A percentile compares a stretch with the other conserved stretches of the same genome.
phyloP scores from a whole-genome alignment of 2,113 vertebrate genomes.

The Eurypyga helias region DNA sequence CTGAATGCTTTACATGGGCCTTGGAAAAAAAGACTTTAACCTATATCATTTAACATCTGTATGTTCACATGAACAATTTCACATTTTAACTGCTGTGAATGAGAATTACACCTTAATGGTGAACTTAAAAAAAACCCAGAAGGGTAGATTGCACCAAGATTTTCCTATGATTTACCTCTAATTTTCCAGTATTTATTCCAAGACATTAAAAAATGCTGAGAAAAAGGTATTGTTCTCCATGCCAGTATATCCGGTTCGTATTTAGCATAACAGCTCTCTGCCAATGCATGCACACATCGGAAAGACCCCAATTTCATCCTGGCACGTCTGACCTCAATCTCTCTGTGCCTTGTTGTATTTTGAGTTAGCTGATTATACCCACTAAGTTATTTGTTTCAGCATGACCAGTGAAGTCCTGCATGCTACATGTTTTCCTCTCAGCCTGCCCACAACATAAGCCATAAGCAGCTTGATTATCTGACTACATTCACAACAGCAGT shows the following conservation, averaged over 20 bases:
- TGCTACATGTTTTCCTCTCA: conserved; percentile 10
- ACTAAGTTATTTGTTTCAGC: neutral
- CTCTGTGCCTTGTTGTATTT: neutral
- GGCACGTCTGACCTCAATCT: conserved; percentile 45
- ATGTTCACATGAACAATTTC: neutral
- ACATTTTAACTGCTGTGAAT: neutral
- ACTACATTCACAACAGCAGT: neutral
- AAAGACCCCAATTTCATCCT: neutral
- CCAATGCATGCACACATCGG: neutral
- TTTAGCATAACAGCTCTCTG: neutral
- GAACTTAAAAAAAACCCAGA: neutral
- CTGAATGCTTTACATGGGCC: neutral
- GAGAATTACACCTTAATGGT: neutral
- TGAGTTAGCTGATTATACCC: conserved; percentile 33
- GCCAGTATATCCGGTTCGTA: neutral
- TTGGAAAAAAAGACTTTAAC: neutral
- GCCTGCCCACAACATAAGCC: conserved; percentile 36
- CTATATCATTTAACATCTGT: neutral
- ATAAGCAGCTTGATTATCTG: conserved; percentile 56
- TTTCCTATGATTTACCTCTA: neutral
- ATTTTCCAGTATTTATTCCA: neutral
- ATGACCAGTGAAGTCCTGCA: neutral
- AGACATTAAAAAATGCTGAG: neutral
- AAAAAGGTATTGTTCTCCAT: neutral
- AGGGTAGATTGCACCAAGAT: neutral